Percentiles rank a stretch among this genome's conserved stretches.
Conservation (phyloP, 2,888 invertebrate genomes). For the Mechanitis messenoides region DNA sequence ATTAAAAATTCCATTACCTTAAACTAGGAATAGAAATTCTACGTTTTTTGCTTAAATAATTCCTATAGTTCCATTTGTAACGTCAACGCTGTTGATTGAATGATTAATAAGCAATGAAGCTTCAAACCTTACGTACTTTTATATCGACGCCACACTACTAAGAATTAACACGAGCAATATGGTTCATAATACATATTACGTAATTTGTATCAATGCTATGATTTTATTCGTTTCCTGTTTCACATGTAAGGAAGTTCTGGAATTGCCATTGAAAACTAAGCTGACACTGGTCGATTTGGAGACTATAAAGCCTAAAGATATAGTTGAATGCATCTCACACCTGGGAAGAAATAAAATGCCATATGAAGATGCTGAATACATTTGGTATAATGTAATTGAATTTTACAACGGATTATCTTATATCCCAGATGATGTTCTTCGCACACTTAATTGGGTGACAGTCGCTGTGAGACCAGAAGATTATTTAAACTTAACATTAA, state of each 20-base stretch:
- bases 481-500: slow-evolving; percentile 69
- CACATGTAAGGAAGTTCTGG: slow-evolving; percentile 49
- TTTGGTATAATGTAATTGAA: slow-evolving; percentile 56
- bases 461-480: slow-evolving; percentile 66
- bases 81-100: background rate
- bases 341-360: slow-evolving; percentile 50
- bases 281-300: slow-evolving; percentile 41
- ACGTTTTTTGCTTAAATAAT: no score
- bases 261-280: slow-evolving; percentile 39
- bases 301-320: slow-evolving; percentile 45
- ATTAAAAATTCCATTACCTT: no score
- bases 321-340: slow-evolving; percentile 55
- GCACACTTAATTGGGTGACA: slow-evolving; percentile 64
- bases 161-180: background rate
- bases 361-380: slow-evolving; percentile 45
- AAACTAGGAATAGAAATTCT: no score
- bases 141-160: background rate
- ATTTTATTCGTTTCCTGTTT: slow-evolving; percentile 24
- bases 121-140: background rate
- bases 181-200: background rate
- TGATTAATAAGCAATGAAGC: background rate
- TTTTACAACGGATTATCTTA: slow-evolving; percentile 49
- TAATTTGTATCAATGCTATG: background rate
- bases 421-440: slow-evolving; percentile 62
- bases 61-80: no score